Percentiles rank a stretch among this genome's conserved stretches.
These are phyloP conservation scores for Sebastes schlegelii DNA, from an alignment of 2,113 vertebrate genomes.

Conservation along the genomic window DNA sequence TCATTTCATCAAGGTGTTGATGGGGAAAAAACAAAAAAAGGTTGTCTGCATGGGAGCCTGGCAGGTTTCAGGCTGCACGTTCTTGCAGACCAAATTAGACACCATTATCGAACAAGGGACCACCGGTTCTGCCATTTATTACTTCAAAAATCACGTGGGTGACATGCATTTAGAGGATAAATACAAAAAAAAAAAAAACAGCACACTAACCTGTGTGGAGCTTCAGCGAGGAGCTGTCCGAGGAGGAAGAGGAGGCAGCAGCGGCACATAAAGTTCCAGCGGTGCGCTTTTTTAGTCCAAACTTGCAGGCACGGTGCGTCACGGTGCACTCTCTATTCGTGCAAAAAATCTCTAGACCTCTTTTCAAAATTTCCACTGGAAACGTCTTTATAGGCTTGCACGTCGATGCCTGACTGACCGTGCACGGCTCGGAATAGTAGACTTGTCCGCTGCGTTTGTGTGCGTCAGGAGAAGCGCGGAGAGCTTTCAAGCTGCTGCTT, in stretches of 20 bases:
- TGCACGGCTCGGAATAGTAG: no score
- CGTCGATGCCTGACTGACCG: no score
- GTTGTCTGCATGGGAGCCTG: constrained; percentile 3
- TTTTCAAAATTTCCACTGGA: no score
- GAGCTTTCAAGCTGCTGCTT: constrained; percentile 37
- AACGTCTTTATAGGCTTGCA: no score
- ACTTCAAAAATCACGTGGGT: constrained; percentile 9
- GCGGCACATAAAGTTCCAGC: constrained; percentile 73
- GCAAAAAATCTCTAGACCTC: no score
- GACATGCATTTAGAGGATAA: not conserved
- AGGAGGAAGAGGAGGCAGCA: not conserved
- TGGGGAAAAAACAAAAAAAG: not conserved
- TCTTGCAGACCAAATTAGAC: constrained; percentile 28
- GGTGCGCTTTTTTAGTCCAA: constrained; percentile 72
- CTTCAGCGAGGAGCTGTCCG: constrained; percentile 33
- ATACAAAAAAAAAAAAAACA: not conserved
- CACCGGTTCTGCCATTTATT: not conserved
- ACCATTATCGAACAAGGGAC: constrained; percentile 1
- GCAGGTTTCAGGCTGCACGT: constrained; percentile 33
- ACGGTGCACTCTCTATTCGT: no score
- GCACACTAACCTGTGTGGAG: constrained; percentile 68
- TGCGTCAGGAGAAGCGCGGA: not conserved
- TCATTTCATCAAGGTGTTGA: constrained; percentile 12
- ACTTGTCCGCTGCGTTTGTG: no score
- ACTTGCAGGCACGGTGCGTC: constrained; percentile 59